phyloP scores from a whole-genome alignment of 2,113 vertebrate genomes.

The Formicarius rufipectus region DNA sequence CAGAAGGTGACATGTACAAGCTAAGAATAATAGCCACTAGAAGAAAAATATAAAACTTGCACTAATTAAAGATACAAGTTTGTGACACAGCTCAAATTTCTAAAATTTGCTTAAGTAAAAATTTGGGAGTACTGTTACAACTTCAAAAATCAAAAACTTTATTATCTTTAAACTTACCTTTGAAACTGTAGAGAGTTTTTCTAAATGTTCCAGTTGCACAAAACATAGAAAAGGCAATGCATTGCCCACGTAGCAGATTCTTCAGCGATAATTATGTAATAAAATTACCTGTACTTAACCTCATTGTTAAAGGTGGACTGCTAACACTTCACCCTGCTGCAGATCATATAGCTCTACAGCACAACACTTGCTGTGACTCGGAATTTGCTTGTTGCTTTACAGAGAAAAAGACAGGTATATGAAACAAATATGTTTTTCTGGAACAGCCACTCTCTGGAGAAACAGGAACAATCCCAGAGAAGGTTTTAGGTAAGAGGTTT shows the following conservation, averaged over 20 bases:
- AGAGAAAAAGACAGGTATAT: background rate
- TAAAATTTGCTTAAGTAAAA: background rate
- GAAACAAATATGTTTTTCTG: background rate
- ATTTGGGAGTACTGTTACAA: background rate
- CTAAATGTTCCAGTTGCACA: background rate
- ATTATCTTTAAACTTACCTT: background rate
- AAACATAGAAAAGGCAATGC: background rate
- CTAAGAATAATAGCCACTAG: background rate
- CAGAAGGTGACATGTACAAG: background rate
- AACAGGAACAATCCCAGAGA: background rate
- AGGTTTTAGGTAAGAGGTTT: background rate
- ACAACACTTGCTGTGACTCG: background rate
- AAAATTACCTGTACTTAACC: background rate
- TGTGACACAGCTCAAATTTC: background rate
- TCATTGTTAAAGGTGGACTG: background rate
- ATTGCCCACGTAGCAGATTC: background rate
- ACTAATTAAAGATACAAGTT: background rate
- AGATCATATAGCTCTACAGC: background rate
- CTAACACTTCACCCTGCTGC: background rate
- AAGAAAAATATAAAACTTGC: conserved; percentile 7
- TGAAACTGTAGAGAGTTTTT: background rate
- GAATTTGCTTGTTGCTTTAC: background rate
- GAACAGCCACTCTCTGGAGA: background rate
- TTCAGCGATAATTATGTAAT: background rate
- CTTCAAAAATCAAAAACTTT: background rate